phyloP scores from a whole-genome alignment of 2,113 vertebrate genomes.

The Zingel zingel region DNA sequence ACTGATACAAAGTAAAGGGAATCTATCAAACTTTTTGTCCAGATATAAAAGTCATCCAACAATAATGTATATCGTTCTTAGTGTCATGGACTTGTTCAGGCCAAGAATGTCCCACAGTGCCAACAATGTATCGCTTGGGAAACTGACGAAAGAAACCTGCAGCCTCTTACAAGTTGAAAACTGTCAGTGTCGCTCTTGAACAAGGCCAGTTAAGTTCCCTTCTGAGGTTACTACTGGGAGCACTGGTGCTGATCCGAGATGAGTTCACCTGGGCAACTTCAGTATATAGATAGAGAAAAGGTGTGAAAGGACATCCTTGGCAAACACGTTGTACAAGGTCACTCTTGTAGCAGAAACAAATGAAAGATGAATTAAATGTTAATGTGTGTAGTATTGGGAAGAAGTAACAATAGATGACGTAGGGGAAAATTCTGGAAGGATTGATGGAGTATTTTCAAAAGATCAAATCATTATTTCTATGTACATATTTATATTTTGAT shows the following conservation, averaged over 20 bases:
- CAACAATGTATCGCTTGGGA: background rate
- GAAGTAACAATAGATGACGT: background rate
- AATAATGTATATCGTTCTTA: background rate
- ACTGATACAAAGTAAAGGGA: background rate
- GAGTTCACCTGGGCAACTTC: slow-evolving; percentile 43
- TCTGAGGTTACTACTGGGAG: background rate
- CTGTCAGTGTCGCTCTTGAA: background rate
- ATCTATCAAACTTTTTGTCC: background rate
- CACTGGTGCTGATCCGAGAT: slow-evolving; percentile 31
- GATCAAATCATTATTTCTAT: slow-evolving; percentile 59
- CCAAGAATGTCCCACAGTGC: background rate
- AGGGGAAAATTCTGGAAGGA: background rate
- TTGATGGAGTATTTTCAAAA: slow-evolving; percentile 49
- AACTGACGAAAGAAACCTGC: background rate
- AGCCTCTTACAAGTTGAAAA: background rate
- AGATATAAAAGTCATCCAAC: background rate
- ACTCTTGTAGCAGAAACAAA: slow-evolving; percentile 1
- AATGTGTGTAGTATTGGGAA: background rate
- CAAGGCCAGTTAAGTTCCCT: background rate
- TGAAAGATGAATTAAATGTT: background rate
- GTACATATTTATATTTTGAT: slow-evolving; percentile 69
- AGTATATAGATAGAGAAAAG: background rate
- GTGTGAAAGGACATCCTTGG: background rate
- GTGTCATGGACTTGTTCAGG: background rate
- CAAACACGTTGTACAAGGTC: background rate